Conservation (phyloP, 2,888 invertebrate genomes). For the Drosophila siamana region DNA sequence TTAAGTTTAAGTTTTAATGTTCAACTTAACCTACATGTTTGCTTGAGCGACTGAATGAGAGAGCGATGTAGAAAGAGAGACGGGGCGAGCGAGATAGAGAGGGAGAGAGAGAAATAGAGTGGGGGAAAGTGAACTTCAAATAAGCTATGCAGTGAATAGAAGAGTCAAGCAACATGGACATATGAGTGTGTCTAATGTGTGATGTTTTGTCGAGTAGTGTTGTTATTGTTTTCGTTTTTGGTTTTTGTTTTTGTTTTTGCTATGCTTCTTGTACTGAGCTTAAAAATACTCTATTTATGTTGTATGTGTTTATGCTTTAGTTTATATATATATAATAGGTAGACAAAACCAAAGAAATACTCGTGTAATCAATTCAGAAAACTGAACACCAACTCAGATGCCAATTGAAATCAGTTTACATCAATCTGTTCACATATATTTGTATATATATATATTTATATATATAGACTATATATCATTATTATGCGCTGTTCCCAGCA, state of each 20-base stretch:
- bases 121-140: constrained; percentile 23
- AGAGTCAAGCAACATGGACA: constrained; percentile 61
- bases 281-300: constrained; percentile 55
- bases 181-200: constrained; percentile 14
- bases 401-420: constrained; percentile 39
- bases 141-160: constrained; percentile 50
- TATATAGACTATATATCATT: constrained; percentile 1
- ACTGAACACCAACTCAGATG: constrained; percentile 50
- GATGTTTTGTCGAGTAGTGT: constrained; percentile 7
- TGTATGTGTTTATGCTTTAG: constrained; percentile 11
- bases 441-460: background rate
- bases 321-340: constrained; percentile 51
- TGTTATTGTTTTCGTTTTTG: constrained; percentile 9
- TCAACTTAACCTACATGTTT: constrained; percentile 28
- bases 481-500: constrained; percentile 42
- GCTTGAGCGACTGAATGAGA: constrained; percentile 4
- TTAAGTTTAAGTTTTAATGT: constrained; percentile 44
- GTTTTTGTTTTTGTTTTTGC: constrained; percentile 13
- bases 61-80: background rate
- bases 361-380: constrained; percentile 3
- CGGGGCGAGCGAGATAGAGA: background rate
- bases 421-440: background rate
- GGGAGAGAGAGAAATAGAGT: constrained; percentile 1
- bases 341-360: constrained; percentile 29
- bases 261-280: constrained; percentile 45